Base-by-base conservation (phyloP, 2,888 invertebrate genomes). In the Chrysina gloriosa region DNA sequence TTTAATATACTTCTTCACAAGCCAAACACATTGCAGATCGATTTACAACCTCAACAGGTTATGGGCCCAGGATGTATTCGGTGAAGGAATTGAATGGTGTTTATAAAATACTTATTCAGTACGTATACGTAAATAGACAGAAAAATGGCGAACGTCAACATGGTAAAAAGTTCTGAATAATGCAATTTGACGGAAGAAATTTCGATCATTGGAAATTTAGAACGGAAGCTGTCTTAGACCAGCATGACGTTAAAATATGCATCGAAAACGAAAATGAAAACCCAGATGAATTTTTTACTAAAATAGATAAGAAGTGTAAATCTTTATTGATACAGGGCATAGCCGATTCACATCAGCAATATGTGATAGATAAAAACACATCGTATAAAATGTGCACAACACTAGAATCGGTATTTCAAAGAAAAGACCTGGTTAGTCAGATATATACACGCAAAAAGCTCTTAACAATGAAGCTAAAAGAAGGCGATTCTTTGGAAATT, bases 141-240 rank as follows among this genome's bases (percentile, higher is more conserved):
- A 45, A 45, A 19, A 19, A 19, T 16, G 45, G 45, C 14, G 45
- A 45, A 45, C 14, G 16, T 45, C 2, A 45, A 7, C n/a, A 36
- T 4, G 19, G 19, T 19, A 19, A 45, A 19, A 45, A 45, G 19
- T 45, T 19, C n/a, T 14, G 45, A 45, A 45, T 45, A 19, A 9
- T 45, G 6, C 45, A 45, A 19, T 45, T 45, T 14, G 19, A 45
- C 19, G 45, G 45, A 45, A 45, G 5, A 16, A 19, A 45, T 45
- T 45, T 45, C 19, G 45, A 45, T n/a, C 45, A 45, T 16, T 45
- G 14, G 45, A 45, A 45, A 19, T 45, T 45, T 19, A 3, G 45
- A 45, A 45, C 1, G 45, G 45, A 45, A 16, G 45, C 19, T 6
- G 19, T 19, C 3, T 45, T 45, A 19, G 45, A 45, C 14, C 45